Evolutionary conservation across 2,797 vertebrate species (phyloP).

Genomic region (Sebastes jordani): DNA sequence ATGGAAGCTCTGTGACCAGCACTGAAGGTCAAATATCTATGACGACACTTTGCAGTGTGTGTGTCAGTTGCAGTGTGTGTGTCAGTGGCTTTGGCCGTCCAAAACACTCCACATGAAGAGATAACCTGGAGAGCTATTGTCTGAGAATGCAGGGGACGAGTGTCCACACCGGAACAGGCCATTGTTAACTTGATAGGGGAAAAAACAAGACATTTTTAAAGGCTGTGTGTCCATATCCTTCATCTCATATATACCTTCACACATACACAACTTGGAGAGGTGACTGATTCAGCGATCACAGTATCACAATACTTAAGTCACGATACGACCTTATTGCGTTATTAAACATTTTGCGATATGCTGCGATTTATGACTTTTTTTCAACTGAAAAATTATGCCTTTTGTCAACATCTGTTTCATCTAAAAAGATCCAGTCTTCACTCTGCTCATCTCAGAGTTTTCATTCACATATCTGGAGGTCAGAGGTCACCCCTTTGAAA

Average conservation of each 20-base stretch:
- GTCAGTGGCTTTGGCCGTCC: conserved; percentile 1
- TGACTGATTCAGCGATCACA: too few species aligned
- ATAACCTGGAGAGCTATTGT: conserved; percentile 38
- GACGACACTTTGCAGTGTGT: conserved; percentile 22
- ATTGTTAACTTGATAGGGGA: not conserved
- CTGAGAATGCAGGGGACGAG: conserved; percentile 55
- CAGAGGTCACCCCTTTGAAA: too few species aligned
- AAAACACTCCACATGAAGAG: conserved; percentile 36
- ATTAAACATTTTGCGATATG: too few species aligned
- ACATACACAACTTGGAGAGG: too few species aligned
- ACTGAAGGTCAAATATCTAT: conserved; percentile 47
- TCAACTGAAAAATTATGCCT: too few species aligned
- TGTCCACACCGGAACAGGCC: conserved; percentile 30
- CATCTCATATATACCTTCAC: not conserved
- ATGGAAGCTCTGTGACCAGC: conserved; percentile 14
- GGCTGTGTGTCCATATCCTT: not conserved
- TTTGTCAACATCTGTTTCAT: too few species aligned
- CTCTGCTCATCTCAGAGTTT: too few species aligned
- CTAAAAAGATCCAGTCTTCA: too few species aligned
- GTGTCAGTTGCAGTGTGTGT: conserved; percentile 18
- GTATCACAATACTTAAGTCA: too few species aligned
- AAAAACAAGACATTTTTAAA: not conserved
- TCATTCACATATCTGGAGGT: too few species aligned
- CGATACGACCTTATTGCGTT: too few species aligned
- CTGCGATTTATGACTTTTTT: too few species aligned